Evolutionary conservation across 1,140 invertebrate genomes (phyloP), one percentile per base, ranked within the genome.

Genomic region (Macrobrachium rosenbergii): DNA sequence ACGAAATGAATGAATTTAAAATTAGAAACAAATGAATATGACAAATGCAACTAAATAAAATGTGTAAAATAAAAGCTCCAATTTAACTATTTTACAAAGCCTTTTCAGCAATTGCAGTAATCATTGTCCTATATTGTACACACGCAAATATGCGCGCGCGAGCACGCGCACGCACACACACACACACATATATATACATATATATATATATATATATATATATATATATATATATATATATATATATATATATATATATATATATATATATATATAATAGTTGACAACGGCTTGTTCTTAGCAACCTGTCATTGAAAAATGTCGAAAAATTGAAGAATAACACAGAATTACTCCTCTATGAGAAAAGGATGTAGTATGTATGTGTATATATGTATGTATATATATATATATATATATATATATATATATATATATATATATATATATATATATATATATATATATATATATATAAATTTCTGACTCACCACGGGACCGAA

Each of bases 401-500:
- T 69, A 69, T 69, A 69, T 21, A 69, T 21, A 21, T 21, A 69
- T 21, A 69, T 21, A 69, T 21, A 69, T 21, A 69, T 21, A 21
- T 69, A 21, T 21, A 69, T 69, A 69, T 21, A 69, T 69, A 69
- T 69, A 69, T 69, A 69, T 69, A 69, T 69, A 69, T 69, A 69
- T 69, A 23, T 69, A 69, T 69, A 69, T 69, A 69, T 69, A 69
- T 69, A 69, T 69, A 69, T 69, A 69, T 69, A 69, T 69, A 69
- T 69, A n/a, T 69, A 69, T 69, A 69, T 69, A n/a, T n/a, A n/a
- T n/a, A n/a, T n/a, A n/a, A n/a, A n/a, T n/a, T n/a, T n/a, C n/a
- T n/a, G n/a, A n/a, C n/a, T n/a, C n/a, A n/a, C n/a, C n/a, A n/a
- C n/a, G n/a, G n/a, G n/a, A n/a, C n/a, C n/a, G n/a, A n/a, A n/a